These are phyloP conservation scores for Hipposideros armiger DNA, from an alignment of 2,113 vertebrate genomes.

Conservation along the genomic window DNA sequence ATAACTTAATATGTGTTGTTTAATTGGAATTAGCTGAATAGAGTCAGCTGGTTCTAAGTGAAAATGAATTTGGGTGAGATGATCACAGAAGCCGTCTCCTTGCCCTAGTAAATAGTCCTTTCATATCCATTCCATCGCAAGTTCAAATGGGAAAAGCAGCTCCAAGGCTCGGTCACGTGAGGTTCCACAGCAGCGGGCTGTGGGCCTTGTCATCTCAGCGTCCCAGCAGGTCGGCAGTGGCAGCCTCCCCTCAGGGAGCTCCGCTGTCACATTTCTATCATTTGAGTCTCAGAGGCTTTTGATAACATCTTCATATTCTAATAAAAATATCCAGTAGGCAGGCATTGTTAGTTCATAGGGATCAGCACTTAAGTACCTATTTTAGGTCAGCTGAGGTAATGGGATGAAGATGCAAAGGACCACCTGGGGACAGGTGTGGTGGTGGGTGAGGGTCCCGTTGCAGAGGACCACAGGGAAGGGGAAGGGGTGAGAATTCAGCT, in stretches of 20 bases:
- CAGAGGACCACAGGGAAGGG: neutral
- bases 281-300: neutral
- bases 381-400: neutral
- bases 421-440: neutral
- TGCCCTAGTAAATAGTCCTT: neutral
- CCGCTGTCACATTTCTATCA: neutral
- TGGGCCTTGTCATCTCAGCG: rapidly evolving
- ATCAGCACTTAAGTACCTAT: neutral
- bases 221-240: neutral
- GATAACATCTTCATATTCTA: neutral
- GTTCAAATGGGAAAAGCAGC: neutral
- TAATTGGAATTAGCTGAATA: neutral
- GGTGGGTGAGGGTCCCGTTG: neutral
- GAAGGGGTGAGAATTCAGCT: too few relatives aligned
- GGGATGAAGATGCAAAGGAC: neutral
- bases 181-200: rapidly evolving
- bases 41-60: neutral
- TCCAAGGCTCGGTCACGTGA: rapidly evolving
- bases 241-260: too few relatives aligned
- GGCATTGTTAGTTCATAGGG: neutral
- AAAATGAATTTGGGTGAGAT: neutral
- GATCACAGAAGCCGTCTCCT: neutral
- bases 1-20: neutral
- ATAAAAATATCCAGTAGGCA: too few relatives aligned
- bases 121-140: neutral